These are phyloP conservation scores for Minunthozetes semirufus DNA, from an alignment of 2,888 invertebrate species.

Conservation along the genomic window DNA sequence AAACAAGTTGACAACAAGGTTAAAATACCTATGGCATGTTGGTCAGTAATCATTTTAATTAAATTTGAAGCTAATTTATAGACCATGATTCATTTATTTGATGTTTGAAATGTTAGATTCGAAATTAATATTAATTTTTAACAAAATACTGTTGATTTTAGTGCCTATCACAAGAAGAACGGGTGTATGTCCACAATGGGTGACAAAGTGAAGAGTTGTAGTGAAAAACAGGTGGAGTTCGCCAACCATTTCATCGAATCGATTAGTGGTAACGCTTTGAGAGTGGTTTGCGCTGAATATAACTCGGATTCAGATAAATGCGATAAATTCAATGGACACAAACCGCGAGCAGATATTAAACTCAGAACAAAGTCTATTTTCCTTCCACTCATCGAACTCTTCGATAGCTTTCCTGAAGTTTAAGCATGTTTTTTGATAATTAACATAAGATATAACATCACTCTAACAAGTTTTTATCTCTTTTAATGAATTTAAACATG, in stretches of 20 bases:
- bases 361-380: conserved; percentile 18
- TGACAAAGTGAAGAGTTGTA: background rate
- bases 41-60: background rate
- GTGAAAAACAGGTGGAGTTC: conserved; percentile 8
- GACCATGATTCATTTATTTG: no score
- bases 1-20: conserved; percentile 10
- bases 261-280: background rate
- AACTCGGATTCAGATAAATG: conserved; percentile 2
- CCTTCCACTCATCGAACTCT: conserved; percentile 10
- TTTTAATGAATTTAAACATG: no score
- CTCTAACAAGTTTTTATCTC: no score
- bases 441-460: no score
- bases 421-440: no score
- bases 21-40: conserved; percentile 19
- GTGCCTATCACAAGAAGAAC: conserved; percentile 15
- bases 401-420: conserved; percentile 15
- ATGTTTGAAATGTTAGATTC: no score
- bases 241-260: background rate
- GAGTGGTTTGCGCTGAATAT: conserved; percentile 1
- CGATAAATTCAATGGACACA: conserved; percentile 1
- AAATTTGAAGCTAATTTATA: no score
- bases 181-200: background rate
- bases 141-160: background rate
- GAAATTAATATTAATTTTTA: background rate
- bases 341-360: background rate